A percentile compares a stretch with the other conserved stretches of the same genome.
phyloP scores from a whole-genome alignment of 2,113 vertebrate species.

The Percina caprodes region DNA sequence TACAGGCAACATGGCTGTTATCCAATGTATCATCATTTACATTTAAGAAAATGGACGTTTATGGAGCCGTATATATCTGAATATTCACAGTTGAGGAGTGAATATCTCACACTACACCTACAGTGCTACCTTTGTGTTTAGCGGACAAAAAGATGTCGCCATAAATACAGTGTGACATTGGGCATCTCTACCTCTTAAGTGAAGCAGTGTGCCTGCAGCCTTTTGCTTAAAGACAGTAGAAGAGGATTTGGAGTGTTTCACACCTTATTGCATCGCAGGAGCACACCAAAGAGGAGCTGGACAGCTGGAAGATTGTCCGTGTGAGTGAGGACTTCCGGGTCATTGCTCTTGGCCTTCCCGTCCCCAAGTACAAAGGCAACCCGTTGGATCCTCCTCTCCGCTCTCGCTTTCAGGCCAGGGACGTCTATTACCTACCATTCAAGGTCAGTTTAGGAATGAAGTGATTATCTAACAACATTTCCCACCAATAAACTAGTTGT shows the following conservation, averaged over 20 bases:
- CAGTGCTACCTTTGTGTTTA: neutral
- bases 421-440: conserved; percentile 95
- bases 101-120: conserved; percentile 37
- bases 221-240: neutral
- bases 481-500: neutral
- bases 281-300: conserved; percentile 92
- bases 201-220: neutral
- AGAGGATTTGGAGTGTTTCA: neutral
- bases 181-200: conserved; percentile 6
- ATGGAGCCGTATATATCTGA: neutral
- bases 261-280: conserved; percentile 81
- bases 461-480: neutral
- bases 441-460: conserved; percentile 82
- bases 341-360: conserved; percentile 95
- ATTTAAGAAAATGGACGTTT: conserved; percentile 2
- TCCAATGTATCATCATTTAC: neutral
- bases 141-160: neutral
- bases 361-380: conserved; percentile 95
- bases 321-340: conserved; percentile 98
- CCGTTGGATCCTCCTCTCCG: conserved; percentile 96
- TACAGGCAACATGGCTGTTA: too few relatives aligned
- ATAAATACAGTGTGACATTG: conserved; percentile 23
- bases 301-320: conserved; percentile 94
- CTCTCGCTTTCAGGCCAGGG: conserved; percentile 97
- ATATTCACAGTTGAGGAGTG: conserved; percentile 29